Conservation (phyloP, 2,888 invertebrate species). For the Drosophila koepferae region DNA sequence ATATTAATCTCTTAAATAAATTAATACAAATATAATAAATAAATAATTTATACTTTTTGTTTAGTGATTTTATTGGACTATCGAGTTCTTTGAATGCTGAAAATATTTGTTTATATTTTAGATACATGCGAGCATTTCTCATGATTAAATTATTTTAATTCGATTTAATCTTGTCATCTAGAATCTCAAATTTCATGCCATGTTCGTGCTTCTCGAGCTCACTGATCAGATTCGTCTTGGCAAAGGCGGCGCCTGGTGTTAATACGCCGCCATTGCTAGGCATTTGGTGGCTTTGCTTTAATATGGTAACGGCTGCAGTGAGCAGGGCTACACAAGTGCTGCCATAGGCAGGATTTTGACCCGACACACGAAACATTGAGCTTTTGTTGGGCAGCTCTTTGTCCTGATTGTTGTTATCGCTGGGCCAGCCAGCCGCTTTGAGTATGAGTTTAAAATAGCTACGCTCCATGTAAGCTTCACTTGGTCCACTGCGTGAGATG, state of each 20-base stretch:
- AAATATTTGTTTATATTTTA: background rate
- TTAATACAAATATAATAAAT: no score
- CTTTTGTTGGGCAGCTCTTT: constrained; percentile 88
- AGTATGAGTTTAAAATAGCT: constrained; percentile 89
- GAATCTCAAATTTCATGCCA: constrained; percentile 89
- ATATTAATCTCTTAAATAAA: no score
- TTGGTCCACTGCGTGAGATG: constrained; percentile 89
- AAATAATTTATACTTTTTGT: no score
- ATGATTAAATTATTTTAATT: background rate
- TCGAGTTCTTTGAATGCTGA: background rate
- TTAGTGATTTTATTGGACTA: background rate
- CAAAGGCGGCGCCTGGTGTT: constrained; percentile 94
- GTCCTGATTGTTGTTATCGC: constrained; percentile 85
- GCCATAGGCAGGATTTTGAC: constrained; percentile 89
- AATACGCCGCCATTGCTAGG: constrained; percentile 94
- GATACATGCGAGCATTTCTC: background rate
- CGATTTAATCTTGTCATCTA: background rate
- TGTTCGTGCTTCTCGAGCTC: constrained; percentile 88
- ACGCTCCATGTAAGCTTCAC: constrained; percentile 87
- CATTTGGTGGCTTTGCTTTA: constrained; percentile 91
- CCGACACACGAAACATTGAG: constrained; percentile 88
- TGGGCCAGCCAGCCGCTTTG: constrained; percentile 92
- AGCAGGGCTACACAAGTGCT: constrained; percentile 91
- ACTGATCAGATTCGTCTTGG: constrained; percentile 91
- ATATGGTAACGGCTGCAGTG: constrained; percentile 90